phyloP scores from a whole-genome alignment of 1,140 invertebrate genomes.

The Bombus balteatus region DNA sequence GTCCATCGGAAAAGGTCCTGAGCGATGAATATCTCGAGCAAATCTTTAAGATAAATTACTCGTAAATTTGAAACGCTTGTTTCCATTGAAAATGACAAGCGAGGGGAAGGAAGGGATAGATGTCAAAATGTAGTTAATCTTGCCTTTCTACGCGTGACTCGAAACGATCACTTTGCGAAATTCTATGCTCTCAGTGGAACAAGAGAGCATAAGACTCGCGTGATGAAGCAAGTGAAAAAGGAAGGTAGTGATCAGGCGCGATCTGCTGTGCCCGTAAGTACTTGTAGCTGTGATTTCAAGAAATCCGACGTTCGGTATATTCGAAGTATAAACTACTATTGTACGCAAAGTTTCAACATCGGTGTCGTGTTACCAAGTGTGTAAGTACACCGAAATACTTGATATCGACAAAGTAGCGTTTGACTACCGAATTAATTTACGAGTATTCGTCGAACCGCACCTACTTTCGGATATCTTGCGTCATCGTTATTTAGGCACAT shows the following conservation, averaged over 20 bases:
- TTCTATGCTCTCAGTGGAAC: background rate
- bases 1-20: background rate
- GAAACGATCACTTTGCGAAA: background rate
- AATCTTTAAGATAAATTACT: conserved; percentile 16
- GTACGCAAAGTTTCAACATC: background rate
- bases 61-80: conserved; percentile 15
- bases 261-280: no score
- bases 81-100: background rate
- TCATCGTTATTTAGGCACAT: background rate
- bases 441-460: background rate
- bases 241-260: background rate
- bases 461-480: background rate
- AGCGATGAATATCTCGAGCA: background rate
- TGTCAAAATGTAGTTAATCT: background rate
- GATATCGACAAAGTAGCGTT: no score
- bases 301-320: background rate
- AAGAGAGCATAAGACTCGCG: background rate
- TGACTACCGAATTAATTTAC: background rate
- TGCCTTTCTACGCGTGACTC: background rate
- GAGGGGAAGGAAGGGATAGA: background rate
- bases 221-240: conserved; percentile 19
- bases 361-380: background rate
- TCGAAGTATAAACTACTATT: background rate
- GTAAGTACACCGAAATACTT: no score
- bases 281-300: no score